phyloP scores from a whole-genome alignment of 2,797 vertebrate genomes.

The Sphenopsis melanotis region DNA sequence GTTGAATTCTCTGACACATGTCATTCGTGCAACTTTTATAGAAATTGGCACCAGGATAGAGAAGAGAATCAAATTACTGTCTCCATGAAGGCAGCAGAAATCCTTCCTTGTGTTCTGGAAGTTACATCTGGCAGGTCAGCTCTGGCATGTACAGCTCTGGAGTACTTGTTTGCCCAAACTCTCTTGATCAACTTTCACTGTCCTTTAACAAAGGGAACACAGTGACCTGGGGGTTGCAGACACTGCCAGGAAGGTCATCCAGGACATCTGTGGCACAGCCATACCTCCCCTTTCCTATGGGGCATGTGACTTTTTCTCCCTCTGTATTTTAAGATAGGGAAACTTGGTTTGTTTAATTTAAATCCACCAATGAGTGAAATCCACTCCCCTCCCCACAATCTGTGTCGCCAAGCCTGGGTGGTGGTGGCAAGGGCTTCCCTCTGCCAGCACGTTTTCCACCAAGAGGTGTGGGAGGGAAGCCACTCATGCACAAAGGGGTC shows the following conservation, averaged over 20 bases:
- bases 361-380: not conserved
- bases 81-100: not conserved
- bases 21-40: not conserved
- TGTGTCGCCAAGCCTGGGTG: not conserved
- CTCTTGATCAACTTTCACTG: not conserved
- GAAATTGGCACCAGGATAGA: not conserved
- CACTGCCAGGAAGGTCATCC: not conserved
- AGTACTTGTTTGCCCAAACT: not conserved
- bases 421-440: not conserved
- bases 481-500: not conserved
- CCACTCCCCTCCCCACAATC: rapidly evolving
- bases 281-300: not conserved
- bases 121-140: not conserved
- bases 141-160: not conserved
- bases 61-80: not conserved
- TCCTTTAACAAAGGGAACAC: not conserved
- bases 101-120: not conserved
- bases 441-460: not conserved
- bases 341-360: not conserved
- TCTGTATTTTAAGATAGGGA: not conserved
- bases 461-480: not conserved
- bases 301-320: too few relatives aligned
- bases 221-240: not conserved
- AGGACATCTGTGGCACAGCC: not conserved
- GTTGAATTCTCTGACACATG: not conserved